Evolutionary conservation across 2,888 invertebrate species (phyloP).

Genomic region (Sicus ferrugineus): DNA sequence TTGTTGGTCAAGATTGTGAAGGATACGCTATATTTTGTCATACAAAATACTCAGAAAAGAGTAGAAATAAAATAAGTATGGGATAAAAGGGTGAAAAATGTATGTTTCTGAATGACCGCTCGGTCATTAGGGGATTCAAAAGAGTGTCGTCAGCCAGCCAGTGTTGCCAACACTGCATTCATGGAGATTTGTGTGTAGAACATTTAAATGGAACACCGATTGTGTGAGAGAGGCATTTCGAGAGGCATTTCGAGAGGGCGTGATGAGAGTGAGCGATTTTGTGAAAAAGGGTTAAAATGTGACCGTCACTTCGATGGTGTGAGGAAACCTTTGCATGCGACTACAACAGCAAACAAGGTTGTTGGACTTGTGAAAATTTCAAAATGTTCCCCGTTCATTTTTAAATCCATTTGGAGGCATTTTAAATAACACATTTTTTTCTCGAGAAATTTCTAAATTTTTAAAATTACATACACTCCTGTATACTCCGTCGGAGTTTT

Average conservation of each 20-base stretch:
- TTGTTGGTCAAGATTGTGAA: conserved; percentile 24
- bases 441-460: too few relatives aligned
- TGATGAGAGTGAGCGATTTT: conserved; percentile 5
- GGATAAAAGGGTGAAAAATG: conserved; percentile 1
- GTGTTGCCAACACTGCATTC: background rate
- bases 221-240: too few relatives aligned
- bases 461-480: too few relatives aligned
- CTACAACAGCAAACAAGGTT: too few relatives aligned
- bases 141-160: background rate
- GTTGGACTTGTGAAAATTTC: too few relatives aligned
- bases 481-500: too few relatives aligned
- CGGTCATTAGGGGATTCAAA: conserved; percentile 12
- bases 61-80: background rate
- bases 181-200: conserved; percentile 10
- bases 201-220: background rate
- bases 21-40: conserved; percentile 9
- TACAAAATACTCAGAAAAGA: background rate
- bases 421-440: too few relatives aligned
- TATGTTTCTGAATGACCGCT: conserved; percentile 27
- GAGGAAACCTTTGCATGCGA: too few relatives aligned
- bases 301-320: too few relatives aligned
- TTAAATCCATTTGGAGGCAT: too few relatives aligned
- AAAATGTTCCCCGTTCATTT: too few relatives aligned
- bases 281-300: conserved; percentile 11
- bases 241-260: conserved; percentile 1